Conservation (phyloP, 2,797 vertebrate genomes). For the Chiloscyllium punctatum region DNA sequence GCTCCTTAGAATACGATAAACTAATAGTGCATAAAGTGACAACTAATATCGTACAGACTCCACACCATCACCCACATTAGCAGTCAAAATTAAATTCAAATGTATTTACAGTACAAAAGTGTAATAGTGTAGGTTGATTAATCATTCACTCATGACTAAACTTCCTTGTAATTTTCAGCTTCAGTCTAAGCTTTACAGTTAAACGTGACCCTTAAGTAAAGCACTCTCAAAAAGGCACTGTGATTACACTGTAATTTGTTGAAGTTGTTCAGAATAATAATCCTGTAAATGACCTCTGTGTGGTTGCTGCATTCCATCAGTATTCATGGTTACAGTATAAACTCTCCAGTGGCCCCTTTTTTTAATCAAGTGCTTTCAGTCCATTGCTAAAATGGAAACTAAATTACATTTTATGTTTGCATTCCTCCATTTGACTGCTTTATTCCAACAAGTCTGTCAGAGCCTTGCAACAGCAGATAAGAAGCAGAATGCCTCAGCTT, state of each 20-base stretch:
- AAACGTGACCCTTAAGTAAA: neutral
- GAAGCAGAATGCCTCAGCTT: neutral
- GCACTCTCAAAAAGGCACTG: neutral
- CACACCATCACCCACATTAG: neutral
- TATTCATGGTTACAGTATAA: neutral
- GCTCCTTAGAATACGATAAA: neutral
- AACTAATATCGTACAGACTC: neutral
- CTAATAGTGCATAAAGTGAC: neutral
- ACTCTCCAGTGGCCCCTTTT: neutral
- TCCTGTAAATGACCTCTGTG: neutral
- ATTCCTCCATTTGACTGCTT: neutral
- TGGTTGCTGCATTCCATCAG: neutral
- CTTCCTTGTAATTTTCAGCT: neutral
- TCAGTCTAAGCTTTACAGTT: neutral
- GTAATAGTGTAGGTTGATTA: neutral
- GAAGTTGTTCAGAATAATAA: neutral
- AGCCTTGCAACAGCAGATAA: neutral
- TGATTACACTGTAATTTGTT: neutral
- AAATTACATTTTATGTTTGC: neutral
- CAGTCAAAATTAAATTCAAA: neutral
- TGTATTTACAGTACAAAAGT: neutral
- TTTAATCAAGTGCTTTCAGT: slow-evolving; percentile 4
- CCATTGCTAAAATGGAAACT: neutral
- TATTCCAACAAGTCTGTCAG: neutral
- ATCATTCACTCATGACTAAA: neutral